phyloP scores from a whole-genome alignment of 2,797 vertebrate genomes.

The Dendrocincla tyrannina region DNA sequence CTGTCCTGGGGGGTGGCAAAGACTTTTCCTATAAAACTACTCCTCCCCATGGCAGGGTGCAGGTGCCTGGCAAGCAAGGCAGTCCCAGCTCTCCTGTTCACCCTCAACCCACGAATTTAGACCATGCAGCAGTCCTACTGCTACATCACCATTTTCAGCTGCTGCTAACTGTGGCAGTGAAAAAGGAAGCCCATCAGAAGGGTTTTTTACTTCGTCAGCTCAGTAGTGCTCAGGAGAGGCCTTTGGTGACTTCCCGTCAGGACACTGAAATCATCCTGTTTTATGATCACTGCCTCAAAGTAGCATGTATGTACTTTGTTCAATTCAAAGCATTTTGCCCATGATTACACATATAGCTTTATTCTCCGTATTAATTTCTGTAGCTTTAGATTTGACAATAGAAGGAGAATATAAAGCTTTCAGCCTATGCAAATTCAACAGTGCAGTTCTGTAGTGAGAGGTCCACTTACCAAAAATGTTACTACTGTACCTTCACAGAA shows the following conservation, averaged over 20 bases:
- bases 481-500: not conserved
- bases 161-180: not conserved
- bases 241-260: not conserved
- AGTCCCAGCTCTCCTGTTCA: not conserved
- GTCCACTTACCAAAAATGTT: not conserved
- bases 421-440: not conserved
- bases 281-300: not conserved
- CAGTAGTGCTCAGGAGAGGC: not conserved
- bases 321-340: not conserved
- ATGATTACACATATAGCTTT: not conserved
- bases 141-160: accelerated
- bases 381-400: not conserved
- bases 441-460: not conserved
- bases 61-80: not conserved
- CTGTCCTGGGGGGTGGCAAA: not conserved
- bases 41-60: accelerated
- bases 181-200: not conserved
- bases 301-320: not conserved
- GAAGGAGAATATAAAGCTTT: not conserved
- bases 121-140: not conserved
- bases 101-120: not conserved
- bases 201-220: not conserved
- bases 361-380: not conserved
- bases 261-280: not conserved
- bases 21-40: not conserved